Percentiles rank a stretch among this genome's conserved stretches.
phyloP scores from a whole-genome alignment of 2,113 vertebrate species.

The Corvus cornix region DNA sequence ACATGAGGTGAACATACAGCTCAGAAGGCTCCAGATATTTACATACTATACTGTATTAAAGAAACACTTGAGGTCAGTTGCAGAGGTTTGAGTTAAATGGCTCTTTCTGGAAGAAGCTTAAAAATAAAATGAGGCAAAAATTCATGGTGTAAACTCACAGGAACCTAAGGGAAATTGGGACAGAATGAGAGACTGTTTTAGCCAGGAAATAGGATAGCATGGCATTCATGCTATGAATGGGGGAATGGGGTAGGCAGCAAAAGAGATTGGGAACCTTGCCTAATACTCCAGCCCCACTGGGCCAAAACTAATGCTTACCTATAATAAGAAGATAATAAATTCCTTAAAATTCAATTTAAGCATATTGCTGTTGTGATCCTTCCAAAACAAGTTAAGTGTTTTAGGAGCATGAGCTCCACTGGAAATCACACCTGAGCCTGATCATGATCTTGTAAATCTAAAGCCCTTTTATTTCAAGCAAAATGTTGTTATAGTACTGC shows the following conservation, averaged over 20 bases:
- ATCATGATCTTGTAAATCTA: neutral
- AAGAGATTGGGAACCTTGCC: neutral
- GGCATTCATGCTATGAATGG: neutral
- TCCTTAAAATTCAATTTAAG: neutral
- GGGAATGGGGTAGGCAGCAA: neutral
- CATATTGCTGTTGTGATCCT: neutral
- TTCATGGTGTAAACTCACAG: neutral
- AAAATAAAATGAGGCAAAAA: neutral
- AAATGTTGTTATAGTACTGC: neutral
- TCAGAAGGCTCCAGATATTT: neutral
- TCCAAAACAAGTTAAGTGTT: neutral
- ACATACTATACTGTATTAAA: accelerated
- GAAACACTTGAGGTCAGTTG: neutral
- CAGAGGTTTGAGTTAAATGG: neutral
- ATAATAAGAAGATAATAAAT: neutral
- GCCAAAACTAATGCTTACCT: neutral
- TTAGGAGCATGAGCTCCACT: neutral
- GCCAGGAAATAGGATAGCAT: neutral
- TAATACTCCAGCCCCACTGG: neutral
- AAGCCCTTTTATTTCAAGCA: neutral
- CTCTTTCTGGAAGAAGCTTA: neutral
- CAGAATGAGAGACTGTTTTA: neutral
- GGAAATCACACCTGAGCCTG: neutral
- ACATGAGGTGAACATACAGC: neutral
- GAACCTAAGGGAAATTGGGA: neutral